Base-by-base conservation (phyloP, 2,888 invertebrate species). In the Protonemura montana region DNA sequence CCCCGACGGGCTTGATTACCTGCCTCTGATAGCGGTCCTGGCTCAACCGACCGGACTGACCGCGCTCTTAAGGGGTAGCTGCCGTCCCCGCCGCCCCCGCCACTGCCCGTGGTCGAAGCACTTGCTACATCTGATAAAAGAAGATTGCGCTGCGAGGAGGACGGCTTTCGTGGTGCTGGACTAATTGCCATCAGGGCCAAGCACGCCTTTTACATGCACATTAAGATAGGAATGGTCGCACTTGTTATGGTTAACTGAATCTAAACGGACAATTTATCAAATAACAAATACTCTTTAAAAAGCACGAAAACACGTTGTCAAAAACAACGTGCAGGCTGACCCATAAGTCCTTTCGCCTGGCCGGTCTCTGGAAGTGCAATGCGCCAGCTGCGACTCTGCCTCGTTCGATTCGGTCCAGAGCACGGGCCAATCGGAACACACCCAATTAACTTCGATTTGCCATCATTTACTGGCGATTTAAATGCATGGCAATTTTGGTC, bases 1-100 rank as follows among this genome's bases (percentile, higher is more conserved):
- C 84, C 84, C 59, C 29, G 84, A 59, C 59, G 84, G 28, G 84
- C 59, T 83, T 83, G 84, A 84, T 84, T 84, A 84, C 84, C 28
- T 59, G 59, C 59, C 1, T 2, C 59, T 59, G 59, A 59, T 59
- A 59, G 59, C 59, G 21, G 16, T 10, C 21, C 59, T 21, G 59
- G 59, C 59, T 10, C 59, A 59, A 35, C 35, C 59, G 59, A 59
- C 16, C 59, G 35, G 59, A 59, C 13, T 21, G 59, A 59, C 59
- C 59, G 21, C 59, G 21, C 59, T 21, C 59, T 59, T 59, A 21
- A 13, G 13, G 59, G 59, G 59, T 59, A 21, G 59, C 2, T 21
- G 59, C 59, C 59, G 59, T 2, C 35, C 5, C 35, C 35, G 6
- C 77, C 77, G 25, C 77, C 13, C 3, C 35, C 35, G 10, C 35